Evolutionary conservation across 1,140 invertebrate species (phyloP), one percentile per base, ranked within the genome.

Genomic region (Drosophila littoralis): DNA sequence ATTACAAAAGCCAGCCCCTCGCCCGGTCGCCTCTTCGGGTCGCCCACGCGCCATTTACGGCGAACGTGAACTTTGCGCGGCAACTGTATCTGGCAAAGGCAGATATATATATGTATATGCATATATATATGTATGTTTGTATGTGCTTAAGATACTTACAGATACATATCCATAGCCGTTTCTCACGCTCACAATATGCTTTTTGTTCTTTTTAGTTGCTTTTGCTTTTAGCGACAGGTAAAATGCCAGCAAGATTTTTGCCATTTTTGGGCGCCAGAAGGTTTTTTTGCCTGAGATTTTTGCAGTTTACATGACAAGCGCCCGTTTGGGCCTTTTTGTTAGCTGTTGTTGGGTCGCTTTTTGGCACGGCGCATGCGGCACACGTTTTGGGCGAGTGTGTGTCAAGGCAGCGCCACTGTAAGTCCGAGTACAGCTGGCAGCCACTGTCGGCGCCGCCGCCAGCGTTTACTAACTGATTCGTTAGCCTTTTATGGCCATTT

Each of bases 101-200:
- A 15, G 9, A 54, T 46, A 35, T 7, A 48, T 57, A 64, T 78
- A 45, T 48, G 8, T 71, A 46, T 66, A 48, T 40, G 38, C 63
- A 45, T 32, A 58, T 15, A 59, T 6, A 58, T 13, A 15, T 61
- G 10, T 22, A 63, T 45, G 8, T 17, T 13, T 13, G 15, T 48
- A 4, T 46, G 6, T 38, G 15, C 17, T 12, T 12, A 12, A 58
- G 57, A 71, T 59, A 64, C 35, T 48, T 45, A 65, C 45, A 32
- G 32, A 55, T 65, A 77, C 50, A 60, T 75, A 70, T 60, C 79
- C 72, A 79, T 83, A 79, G 75, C 73, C 57, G 84, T 89, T 88
- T 88, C 83, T 88, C 83, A 88, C 83, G 83, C 84, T 88, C 79
- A 86, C 78, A 86, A 86, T 88, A 82, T 88, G 75, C 70, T 77